Evolutionary conservation across 2,888 invertebrate species (phyloP).

Genomic region (Thecocarcelia acutangulata): DNA sequence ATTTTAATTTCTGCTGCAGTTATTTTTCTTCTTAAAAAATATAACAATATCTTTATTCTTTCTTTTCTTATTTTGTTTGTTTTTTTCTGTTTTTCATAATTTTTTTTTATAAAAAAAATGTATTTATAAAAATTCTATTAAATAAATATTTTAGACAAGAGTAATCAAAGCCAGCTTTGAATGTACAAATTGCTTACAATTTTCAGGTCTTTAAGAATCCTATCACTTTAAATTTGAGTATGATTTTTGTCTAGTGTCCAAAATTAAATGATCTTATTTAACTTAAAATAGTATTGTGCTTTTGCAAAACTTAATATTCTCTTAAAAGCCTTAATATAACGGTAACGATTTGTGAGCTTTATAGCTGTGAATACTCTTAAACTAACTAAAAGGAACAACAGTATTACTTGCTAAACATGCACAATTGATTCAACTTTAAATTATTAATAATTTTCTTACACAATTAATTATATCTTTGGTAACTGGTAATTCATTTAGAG

Average conservation of each 20-base stretch:
- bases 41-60: too few species aligned
- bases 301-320: background rate
- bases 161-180: conserved; percentile 60
- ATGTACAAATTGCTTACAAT: background rate
- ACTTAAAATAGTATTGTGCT: conserved; percentile 2
- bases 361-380: conserved; percentile 41
- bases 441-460: conserved; percentile 16
- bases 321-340: conserved; percentile 5
- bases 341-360: background rate
- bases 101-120: conserved; percentile 10
- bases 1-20: too few species aligned
- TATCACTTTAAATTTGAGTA: background rate
- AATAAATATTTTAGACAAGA: conserved; percentile 1
- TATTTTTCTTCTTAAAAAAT: too few species aligned
- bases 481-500: conserved; percentile 28
- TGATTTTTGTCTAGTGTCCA: conserved; percentile 5
- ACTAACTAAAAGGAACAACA: conserved; percentile 46
- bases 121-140: conserved; percentile 2
- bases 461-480: conserved; percentile 43
- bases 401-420: conserved; percentile 8
- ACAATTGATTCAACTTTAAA: background rate
- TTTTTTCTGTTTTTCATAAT: too few species aligned
- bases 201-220: background rate
- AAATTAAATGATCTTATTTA: background rate
- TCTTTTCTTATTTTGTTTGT: too few species aligned